phyloP scores from a whole-genome alignment of 2,113 vertebrate species.

The Monopterus albus region DNA sequence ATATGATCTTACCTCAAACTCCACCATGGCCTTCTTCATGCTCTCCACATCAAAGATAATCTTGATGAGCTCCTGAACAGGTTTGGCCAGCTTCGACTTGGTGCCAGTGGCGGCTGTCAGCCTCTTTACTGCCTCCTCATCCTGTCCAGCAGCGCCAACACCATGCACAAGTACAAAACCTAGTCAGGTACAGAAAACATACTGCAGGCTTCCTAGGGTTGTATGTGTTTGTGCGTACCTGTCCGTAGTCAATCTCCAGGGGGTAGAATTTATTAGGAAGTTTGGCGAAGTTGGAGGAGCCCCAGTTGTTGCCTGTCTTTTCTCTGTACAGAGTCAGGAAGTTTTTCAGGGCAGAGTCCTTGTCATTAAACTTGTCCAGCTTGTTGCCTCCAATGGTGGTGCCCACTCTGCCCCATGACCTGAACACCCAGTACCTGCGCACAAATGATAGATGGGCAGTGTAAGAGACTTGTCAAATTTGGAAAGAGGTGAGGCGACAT shows the following conservation, averaged over 20 bases:
- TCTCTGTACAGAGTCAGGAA: slow-evolving; percentile 94
- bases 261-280: slow-evolving; percentile 98
- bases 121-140: slow-evolving; percentile 95
- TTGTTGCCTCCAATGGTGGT: slow-evolving; percentile 97
- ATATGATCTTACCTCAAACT: slow-evolving; percentile 89
- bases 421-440: slow-evolving; percentile 96
- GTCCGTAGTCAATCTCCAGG: slow-evolving; percentile 97
- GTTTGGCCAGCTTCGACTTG: slow-evolving; percentile 90
- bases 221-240: slow-evolving; percentile 81
- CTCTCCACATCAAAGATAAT: slow-evolving; percentile 98
- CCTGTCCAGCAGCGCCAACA: slow-evolving; percentile 74
- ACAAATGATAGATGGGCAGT: background rate
- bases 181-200: background rate
- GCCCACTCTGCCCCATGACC: slow-evolving; percentile 97
- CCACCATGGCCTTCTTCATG: slow-evolving; percentile 99
- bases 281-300: slow-evolving; percentile 92
- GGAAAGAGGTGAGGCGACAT: background rate
- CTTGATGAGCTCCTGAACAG: slow-evolving; percentile 94
- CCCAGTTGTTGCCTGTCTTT: slow-evolving; percentile 96
- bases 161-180: background rate
- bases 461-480: slow-evolving; percentile 1
- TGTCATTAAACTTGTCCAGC: slow-evolving; percentile 93
- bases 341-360: slow-evolving; percentile 92
- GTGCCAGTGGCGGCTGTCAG: slow-evolving; percentile 89
- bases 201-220: accelerated